A percentile compares a stretch with the other conserved stretches of the same genome.
Conservation (phyloP, 2,113 vertebrate genomes). For the Dascyllus trimaculatus region DNA sequence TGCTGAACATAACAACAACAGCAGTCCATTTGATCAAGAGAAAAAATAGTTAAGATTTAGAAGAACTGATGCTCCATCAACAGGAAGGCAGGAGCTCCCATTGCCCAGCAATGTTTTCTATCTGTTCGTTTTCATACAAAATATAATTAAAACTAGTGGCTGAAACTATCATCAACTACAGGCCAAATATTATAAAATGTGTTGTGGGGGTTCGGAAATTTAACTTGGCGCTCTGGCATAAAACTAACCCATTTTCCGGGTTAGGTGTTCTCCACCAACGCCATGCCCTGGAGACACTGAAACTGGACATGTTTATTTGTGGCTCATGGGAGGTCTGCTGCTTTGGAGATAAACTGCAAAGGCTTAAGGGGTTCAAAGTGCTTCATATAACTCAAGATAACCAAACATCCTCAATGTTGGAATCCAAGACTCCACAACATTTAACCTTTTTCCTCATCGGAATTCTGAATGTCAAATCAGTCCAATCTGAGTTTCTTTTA, state of each 20-base stretch:
- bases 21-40: neutral
- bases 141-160: neutral
- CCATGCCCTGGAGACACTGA: neutral
- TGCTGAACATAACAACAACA: conserved; percentile 46
- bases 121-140: neutral
- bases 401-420: neutral
- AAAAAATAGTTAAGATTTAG: neutral
- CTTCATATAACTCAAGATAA: conserved; percentile 18
- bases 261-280: neutral
- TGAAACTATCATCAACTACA: neutral
- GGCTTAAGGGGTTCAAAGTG: conserved; percentile 6
- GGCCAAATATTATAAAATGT: neutral
- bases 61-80: neutral
- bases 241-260: fast-evolving
- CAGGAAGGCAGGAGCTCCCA: conserved; percentile 48
- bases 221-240: neutral
- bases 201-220: neutral
- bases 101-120: conserved; percentile 69
- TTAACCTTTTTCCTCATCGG: fast-evolving
- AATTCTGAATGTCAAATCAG: neutral
- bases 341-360: conserved; percentile 23
- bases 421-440: neutral
- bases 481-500: neutral
- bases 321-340: conserved; percentile 5
- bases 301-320: neutral